Evolutionary conservation across 1,140 invertebrate species (phyloP).

Genomic region (Andrena cerasifolii): DNA sequence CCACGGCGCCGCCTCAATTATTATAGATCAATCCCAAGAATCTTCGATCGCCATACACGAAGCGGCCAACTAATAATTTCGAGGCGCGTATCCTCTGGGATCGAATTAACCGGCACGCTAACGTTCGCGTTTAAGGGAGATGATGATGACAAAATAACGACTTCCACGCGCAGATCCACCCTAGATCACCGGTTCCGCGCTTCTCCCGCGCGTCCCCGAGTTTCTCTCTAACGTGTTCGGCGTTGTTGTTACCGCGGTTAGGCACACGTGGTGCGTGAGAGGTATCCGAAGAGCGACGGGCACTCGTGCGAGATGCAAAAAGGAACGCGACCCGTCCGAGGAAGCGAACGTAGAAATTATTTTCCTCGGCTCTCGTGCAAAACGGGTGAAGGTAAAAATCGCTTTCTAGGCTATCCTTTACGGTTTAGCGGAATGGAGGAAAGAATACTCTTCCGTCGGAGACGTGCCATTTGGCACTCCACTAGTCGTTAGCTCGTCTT

Average conservation of each 20-base stretch:
- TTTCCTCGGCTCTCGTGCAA: neutral
- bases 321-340: neutral
- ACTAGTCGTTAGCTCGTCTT: neutral
- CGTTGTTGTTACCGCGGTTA: slow-evolving; percentile 3
- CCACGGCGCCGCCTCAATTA: neutral
- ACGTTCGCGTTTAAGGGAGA: slow-evolving; percentile 14
- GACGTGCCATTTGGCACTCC: neutral
- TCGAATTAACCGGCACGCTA: slow-evolving; percentile 15
- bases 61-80: slow-evolving; percentile 10
- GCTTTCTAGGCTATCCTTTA: neutral
- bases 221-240: slow-evolving; percentile 59
- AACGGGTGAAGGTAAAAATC: neutral
- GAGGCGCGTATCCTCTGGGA: neutral
- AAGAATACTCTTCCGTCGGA: neutral
- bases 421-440: neutral
- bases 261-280: slow-evolving; percentile 1
- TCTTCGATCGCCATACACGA: neutral
- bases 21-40: neutral
- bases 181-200: slow-evolving; percentile 16
- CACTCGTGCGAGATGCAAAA: slow-evolving; percentile 37
- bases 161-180: slow-evolving; percentile 36
- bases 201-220: slow-evolving; percentile 33
- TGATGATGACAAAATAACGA: slow-evolving; percentile 49
- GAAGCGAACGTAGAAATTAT: slow-evolving; percentile 6
- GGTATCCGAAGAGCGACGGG: slow-evolving; percentile 9